Evolutionary conservation across 2,888 invertebrate species (phyloP).

Genomic region (Tenthredo notha): DNA sequence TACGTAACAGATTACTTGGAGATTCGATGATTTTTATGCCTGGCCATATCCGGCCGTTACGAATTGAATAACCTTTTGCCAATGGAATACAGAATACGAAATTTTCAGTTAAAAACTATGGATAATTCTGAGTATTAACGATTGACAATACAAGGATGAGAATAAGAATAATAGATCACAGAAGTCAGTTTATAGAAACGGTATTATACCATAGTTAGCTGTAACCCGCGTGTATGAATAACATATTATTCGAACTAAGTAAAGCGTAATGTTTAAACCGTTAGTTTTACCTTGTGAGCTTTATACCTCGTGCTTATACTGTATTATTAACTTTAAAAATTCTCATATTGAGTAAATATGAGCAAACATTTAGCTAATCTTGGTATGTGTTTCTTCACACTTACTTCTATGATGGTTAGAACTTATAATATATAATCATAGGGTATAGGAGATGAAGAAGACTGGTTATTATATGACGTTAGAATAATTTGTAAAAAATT

Average conservation of each 20-base stretch:
- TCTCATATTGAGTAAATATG: conserved; percentile 8
- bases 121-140: neutral
- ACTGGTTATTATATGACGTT: neutral
- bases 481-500: neutral
- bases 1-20: neutral
- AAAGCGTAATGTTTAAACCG: conserved; percentile 15
- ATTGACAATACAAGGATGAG: neutral
- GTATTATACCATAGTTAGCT: neutral
- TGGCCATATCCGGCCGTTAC: conserved; percentile 23
- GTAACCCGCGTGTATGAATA: neutral
- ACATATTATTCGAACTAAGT: conserved; percentile 4
- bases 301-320: neutral
- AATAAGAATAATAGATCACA: conserved; percentile 52
- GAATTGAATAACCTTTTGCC: conserved; percentile 24
- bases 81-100: neutral
- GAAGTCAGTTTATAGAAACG: neutral
- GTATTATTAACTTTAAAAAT: conserved; percentile 1
- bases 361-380: conserved; percentile 17
- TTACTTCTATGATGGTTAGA: neutral
- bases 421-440: neutral
- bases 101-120: neutral
- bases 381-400: neutral
- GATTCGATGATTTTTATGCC: conserved; percentile 22
- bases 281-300: neutral
- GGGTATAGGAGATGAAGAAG: neutral